A percentile compares a stretch with the other conserved stretches of the same genome.
Conservation (phyloP, 2,797 vertebrate genomes). For the Odontamblyopus lacepedii region DNA sequence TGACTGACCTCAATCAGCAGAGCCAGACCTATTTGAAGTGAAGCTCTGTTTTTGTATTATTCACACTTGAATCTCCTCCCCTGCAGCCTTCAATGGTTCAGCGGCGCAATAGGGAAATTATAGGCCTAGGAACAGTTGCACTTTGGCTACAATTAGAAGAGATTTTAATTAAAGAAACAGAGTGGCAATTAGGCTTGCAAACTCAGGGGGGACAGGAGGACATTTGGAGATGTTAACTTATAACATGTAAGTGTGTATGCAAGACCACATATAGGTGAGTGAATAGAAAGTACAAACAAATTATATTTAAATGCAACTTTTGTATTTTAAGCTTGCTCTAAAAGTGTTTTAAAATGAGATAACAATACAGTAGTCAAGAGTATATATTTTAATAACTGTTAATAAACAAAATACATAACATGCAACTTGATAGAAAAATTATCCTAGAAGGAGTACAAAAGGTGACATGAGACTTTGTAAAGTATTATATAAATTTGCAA, state of each 20-base stretch:
- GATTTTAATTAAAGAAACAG: constrained; percentile 79
- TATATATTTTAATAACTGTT: background rate
- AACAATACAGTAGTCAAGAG: background rate
- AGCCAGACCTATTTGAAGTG: constrained; percentile 35
- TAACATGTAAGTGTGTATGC: background rate
- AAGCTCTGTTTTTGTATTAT: constrained; percentile 36
- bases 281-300: background rate
- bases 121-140: constrained; percentile 63
- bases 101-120: constrained; percentile 71
- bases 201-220: constrained; percentile 45
- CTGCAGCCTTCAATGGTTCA: constrained; percentile 32
- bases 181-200: constrained; percentile 71
- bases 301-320: background rate
- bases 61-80: constrained; percentile 35
- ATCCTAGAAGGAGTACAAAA: constrained; percentile 1
- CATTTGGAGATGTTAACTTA: constrained; percentile 5
- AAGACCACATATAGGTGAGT: background rate
- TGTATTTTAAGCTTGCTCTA: background rate
- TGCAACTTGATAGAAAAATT: background rate
- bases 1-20: constrained; percentile 46
- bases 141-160: constrained; percentile 76
- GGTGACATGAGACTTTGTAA: constrained; percentile 4
- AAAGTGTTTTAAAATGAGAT: background rate
- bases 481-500: constrained; percentile 3
- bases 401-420: background rate